phyloP scores from a whole-genome alignment of 2,113 vertebrate genomes.

The Campylomormyrus tamandua region DNA sequence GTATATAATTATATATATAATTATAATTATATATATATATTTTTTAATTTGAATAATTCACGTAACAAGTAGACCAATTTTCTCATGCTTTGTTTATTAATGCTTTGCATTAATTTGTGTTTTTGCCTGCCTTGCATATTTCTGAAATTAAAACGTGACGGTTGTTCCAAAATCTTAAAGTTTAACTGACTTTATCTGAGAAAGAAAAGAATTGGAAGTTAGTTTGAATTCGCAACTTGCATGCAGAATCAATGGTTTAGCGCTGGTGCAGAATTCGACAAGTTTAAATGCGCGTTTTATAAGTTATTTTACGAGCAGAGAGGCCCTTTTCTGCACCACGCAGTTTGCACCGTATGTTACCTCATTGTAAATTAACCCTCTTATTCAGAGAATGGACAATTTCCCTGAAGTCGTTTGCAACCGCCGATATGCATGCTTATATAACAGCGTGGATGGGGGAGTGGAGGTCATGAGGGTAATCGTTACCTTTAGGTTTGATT shows the following conservation, averaged over 20 bases:
- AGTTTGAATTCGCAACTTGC: not conserved
- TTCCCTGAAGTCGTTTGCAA: constrained; percentile 6
- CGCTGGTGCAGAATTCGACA: constrained; percentile 6
- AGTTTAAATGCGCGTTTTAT: constrained; percentile 21
- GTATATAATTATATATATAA: too few relatives aligned
- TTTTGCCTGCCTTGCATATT: not conserved
- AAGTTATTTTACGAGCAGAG: constrained; percentile 21
- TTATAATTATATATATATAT: too few relatives aligned
- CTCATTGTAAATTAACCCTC: constrained; percentile 15
- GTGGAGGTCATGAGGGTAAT: constrained; percentile 46
- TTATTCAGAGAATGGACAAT: constrained; percentile 14
- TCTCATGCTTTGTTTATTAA: not conserved
- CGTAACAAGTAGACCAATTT: not conserved
- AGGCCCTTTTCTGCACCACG: constrained; percentile 19
- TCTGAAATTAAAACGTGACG: not conserved
- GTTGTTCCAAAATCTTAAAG: not conserved
- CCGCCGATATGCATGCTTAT: constrained; percentile 29
- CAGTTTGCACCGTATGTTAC: not conserved
- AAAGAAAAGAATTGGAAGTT: not conserved
- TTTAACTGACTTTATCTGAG: not conserved
- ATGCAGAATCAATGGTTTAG: not conserved
- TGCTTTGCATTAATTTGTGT: not conserved
- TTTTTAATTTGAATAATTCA: not conserved
- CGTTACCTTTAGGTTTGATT: constrained; percentile 35
- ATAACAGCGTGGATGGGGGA: constrained; percentile 40